Conservation (phyloP, 2,797 vertebrate species). For the Bovichtus diacanthus region DNA sequence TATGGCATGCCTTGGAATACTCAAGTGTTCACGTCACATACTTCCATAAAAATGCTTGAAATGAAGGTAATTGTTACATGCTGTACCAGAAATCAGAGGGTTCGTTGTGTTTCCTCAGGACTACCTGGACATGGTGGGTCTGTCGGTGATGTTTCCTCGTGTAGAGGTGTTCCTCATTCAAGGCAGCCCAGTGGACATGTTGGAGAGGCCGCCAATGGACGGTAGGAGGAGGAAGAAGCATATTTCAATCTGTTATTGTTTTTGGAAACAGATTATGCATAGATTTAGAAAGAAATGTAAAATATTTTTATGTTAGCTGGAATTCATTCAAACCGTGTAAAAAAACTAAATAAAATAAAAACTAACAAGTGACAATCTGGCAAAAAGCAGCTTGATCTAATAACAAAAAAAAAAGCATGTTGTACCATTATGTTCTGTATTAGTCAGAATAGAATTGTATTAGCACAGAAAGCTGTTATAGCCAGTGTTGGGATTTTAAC, state of each 20-base stretch:
- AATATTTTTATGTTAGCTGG: background rate
- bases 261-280: background rate
- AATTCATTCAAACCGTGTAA: background rate
- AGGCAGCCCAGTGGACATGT: constrained; percentile 88
- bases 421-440: background rate
- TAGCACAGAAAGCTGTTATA: background rate
- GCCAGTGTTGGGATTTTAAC: background rate
- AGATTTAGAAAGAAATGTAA: background rate
- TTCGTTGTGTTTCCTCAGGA: constrained; percentile 76
- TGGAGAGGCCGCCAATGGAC: constrained; percentile 86
- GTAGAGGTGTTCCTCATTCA: constrained; percentile 90
- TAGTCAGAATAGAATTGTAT: too few species aligned
- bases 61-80: background rate
- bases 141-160: constrained; percentile 87
- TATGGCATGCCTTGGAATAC: background rate
- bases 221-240: constrained; percentile 73
- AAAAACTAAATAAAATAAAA: background rate
- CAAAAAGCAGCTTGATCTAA: background rate
- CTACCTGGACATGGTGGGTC: constrained; percentile 86
- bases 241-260: background rate
- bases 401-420: background rate
- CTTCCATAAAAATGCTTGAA: background rate
- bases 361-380: background rate
- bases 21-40: background rate
- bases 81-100: background rate